These are phyloP conservation scores for Chrysolophus pictus DNA, from an alignment of 2,797 vertebrate species.

Conservation along the genomic window DNA sequence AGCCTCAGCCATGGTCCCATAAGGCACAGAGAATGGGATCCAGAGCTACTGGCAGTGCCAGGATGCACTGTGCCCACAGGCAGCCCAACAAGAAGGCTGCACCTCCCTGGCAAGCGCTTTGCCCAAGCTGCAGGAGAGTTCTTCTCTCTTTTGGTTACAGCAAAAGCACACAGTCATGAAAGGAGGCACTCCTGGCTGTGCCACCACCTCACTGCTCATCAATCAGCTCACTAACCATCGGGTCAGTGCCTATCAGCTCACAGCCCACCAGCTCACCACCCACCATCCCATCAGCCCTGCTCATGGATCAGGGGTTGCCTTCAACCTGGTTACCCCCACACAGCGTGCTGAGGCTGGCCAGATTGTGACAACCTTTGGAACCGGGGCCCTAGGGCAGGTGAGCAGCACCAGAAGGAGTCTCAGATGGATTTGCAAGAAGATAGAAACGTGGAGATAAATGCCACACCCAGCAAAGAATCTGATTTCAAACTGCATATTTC, in stretches of 20 bases:
- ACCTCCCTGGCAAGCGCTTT: background rate
- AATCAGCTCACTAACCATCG: background rate
- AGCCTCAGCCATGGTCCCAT: background rate
- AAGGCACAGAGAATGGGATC: background rate
- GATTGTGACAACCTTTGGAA: background rate
- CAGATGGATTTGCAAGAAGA: background rate
- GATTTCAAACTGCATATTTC: background rate
- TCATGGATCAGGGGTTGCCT: too few relatives aligned
- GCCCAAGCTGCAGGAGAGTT: background rate
- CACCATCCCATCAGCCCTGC: background rate
- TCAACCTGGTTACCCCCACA: too few relatives aligned
- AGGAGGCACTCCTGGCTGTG: background rate
- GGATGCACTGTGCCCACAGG: background rate
- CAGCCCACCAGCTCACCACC: too few relatives aligned
- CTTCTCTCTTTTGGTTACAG: background rate
- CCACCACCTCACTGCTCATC: background rate
- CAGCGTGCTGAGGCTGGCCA: too few relatives aligned
- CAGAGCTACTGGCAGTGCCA: background rate
- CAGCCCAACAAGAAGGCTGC: background rate
- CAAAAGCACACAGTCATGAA: background rate
- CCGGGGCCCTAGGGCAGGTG: rapidly evolving
- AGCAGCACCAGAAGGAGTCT: background rate
- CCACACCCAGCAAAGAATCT: background rate
- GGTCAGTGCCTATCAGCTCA: too few relatives aligned
- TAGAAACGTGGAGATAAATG: background rate